phyloP scores from a whole-genome alignment of 2,888 invertebrate species.

The Dorcus hopei region DNA sequence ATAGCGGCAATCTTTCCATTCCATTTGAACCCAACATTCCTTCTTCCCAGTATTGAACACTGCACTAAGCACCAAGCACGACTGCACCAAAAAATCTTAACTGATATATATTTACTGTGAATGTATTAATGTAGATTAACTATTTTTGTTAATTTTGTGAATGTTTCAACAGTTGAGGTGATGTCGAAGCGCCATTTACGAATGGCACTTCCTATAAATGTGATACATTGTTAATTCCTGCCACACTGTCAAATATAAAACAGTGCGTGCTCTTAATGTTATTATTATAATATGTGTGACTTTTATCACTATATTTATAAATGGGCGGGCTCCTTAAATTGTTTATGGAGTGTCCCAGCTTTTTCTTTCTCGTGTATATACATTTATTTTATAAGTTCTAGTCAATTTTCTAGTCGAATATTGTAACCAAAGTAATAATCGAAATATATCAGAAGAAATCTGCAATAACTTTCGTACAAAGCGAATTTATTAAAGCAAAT shows the following conservation, averaged over 20 bases:
- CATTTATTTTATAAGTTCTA: constrained; percentile 25
- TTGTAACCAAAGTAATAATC: constrained; percentile 39
- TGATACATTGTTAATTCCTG: constrained; percentile 40
- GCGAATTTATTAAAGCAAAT: not conserved
- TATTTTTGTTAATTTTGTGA: not conserved
- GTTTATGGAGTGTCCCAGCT: not conserved
- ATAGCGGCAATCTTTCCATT: constrained; percentile 31
- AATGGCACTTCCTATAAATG: constrained; percentile 30
- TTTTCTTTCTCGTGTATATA: constrained; percentile 3
- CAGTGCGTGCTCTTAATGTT: constrained; percentile 31
- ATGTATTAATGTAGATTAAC: constrained; percentile 4
- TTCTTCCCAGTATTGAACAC: constrained; percentile 19
- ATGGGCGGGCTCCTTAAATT: constrained; percentile 40
- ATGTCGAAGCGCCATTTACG: not conserved
- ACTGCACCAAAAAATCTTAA: constrained; percentile 21
- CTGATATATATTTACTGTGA: not conserved
- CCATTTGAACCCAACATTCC: constrained; percentile 16
- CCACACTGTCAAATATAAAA: constrained; percentile 31
- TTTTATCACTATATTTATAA: constrained; percentile 24
- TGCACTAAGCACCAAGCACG: constrained; percentile 32
- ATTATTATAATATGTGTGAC: constrained; percentile 26
- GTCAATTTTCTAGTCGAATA: constrained; percentile 30
- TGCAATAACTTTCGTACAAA: constrained; percentile 40
- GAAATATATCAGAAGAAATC: constrained; percentile 39
- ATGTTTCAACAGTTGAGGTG: constrained; percentile 7